Conservation (phyloP, 2,797 vertebrate species). For the Meriones psammophilus region DNA sequence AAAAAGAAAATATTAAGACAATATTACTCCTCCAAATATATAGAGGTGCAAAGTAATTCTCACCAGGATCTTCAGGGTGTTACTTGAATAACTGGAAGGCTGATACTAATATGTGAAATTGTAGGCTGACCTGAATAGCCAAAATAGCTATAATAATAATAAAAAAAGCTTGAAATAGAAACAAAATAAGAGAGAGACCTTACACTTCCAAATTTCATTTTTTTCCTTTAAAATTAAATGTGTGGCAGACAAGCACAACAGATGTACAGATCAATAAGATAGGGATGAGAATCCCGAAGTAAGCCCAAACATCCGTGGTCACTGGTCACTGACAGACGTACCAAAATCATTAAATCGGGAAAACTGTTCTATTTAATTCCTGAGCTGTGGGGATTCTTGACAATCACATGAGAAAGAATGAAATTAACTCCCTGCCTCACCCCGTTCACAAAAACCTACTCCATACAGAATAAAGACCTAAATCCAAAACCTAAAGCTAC, state of each 20-base stretch:
- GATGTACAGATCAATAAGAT: background rate
- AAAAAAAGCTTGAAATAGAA: slow-evolving; percentile 1
- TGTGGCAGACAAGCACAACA: background rate
- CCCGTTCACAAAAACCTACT: background rate
- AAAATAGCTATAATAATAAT: background rate
- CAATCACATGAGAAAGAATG: background rate
- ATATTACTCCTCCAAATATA: background rate
- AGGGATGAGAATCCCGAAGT: background rate
- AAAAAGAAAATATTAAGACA: background rate
- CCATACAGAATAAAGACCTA: background rate
- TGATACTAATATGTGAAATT: background rate
- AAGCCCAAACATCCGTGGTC: background rate
- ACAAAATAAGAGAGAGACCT: slow-evolving; percentile 17
- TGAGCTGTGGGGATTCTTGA: background rate
- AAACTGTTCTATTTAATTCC: background rate
- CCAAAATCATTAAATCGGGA: background rate
- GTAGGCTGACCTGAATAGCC: background rate
- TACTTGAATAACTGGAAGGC: background rate
- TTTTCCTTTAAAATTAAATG: slow-evolving; percentile 4
- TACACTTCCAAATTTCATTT: background rate
- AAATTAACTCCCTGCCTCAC: background rate
- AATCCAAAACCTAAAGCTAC: background rate
- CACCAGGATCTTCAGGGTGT: background rate
- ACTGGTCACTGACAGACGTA: too few relatives aligned
- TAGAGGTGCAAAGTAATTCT: background rate